Percentiles rank a stretch among this genome's conserved stretches.
Evolutionary conservation across 2,888 invertebrate species (phyloP).

Genomic region (Leptinotarsa haldemani): DNA sequence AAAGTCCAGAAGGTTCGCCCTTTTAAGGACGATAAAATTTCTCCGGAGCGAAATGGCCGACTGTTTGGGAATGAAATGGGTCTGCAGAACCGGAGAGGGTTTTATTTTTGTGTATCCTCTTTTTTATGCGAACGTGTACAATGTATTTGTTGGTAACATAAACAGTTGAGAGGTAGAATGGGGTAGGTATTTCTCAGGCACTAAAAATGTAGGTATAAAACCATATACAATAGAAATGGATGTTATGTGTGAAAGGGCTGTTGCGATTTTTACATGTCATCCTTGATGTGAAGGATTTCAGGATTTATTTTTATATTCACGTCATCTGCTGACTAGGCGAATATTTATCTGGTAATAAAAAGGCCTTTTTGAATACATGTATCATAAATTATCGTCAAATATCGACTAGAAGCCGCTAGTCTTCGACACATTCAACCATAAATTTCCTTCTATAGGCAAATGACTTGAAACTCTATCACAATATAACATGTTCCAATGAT

Average conservation of each 20-base stretch:
- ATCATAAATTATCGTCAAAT: too few species aligned
- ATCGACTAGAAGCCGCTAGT: too few species aligned
- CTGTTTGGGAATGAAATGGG: conserved; percentile 16
- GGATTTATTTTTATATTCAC: background rate
- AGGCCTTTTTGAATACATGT: too few species aligned
- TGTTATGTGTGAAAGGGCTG: background rate
- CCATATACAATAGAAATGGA: background rate
- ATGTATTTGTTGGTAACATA: conserved; percentile 15
- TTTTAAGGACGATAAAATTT: conserved; percentile 46
- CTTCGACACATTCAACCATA: too few species aligned
- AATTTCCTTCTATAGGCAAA: too few species aligned
- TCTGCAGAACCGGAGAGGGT: background rate
- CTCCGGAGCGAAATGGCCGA: conserved; percentile 50
- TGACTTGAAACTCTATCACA: too few species aligned
- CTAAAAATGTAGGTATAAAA: background rate
- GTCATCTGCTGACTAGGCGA: background rate
- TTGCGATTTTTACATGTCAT: background rate
- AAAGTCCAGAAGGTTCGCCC: conserved; percentile 45
- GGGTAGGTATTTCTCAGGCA: conserved; percentile 11
- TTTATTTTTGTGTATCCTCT: conserved; percentile 6
- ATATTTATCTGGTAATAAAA: too few species aligned
- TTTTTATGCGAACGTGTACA: conserved; percentile 16
- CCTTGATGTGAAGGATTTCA: background rate
- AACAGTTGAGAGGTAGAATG: background rate
- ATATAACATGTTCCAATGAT: too few species aligned